Base-by-base conservation (phyloP, 1,140 invertebrate genomes). In the Steinernema khuongi region DNA sequence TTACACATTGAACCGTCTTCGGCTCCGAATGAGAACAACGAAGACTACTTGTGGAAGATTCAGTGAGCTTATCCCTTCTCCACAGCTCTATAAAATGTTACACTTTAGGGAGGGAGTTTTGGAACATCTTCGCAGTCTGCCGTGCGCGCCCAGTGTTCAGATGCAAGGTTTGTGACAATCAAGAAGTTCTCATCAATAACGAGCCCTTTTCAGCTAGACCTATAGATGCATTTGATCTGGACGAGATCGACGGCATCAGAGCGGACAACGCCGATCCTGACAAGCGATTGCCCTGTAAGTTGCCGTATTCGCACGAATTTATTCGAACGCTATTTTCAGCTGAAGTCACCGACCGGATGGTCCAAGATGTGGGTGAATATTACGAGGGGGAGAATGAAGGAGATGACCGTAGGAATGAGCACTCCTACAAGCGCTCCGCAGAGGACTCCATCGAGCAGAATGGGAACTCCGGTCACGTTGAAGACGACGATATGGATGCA, bases 1-100 rank as follows among this genome's bases (percentile, higher is more conserved):
- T 88, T 99, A 18, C 96, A 99, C 87, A 98, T 99, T 81, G 97
- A 94, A 85, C 95, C 96, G 1, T 97, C 95, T 31, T 98, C 98
- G 82, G 97, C 98, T 94, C 91, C 93, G 0, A 99, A 99, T 88
- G 95, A 98, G 86, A 99, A 99, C 85, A 96, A 94, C 1, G 89
- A 91, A 0, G 96, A 99, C 84, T 99, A 99, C 88, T 88, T 99
- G 76, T 94, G 98, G 11, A 74, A 73, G 31, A 74, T 85, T 68
- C 76, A 82, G 69, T 44, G 70, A 17, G 68, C 68, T 22, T 73
- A n/a, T 32, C n/a, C 14, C 31, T 19, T 36, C 36, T 43, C 76
- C n/a, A n/a, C 0, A 19, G 30, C n/a, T n/a, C n/a, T n/a, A n/a
- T n/a, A 68, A 60, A 41, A 66, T 80, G 36, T 31, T 18, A 36